phyloP scores from a whole-genome alignment of 2,113 vertebrate genomes.

The Podarcis muralis region DNA sequence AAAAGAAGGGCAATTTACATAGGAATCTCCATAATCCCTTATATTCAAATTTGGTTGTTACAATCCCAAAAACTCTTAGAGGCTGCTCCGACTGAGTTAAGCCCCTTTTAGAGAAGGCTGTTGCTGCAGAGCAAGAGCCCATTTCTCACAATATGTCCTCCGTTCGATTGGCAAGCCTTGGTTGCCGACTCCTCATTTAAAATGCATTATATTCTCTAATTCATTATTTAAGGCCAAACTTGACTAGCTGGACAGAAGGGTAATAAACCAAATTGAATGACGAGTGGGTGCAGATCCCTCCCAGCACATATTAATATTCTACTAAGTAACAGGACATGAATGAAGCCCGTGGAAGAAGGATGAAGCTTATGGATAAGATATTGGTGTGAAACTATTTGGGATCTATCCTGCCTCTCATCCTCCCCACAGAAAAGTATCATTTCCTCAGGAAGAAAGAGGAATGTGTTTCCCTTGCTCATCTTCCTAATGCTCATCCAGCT shows the following conservation, averaged over 20 bases:
- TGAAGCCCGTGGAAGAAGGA: fast-evolving
- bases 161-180: slow-evolving; percentile 1
- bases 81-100: slow-evolving; percentile 58
- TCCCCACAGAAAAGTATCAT: background rate
- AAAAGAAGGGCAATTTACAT: slow-evolving; percentile 63
- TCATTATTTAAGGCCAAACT: slow-evolving; percentile 51
- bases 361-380: slow-evolving; percentile 24
- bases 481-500: background rate
- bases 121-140: slow-evolving; percentile 29
- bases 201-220: slow-evolving; percentile 56
- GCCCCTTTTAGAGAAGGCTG: slow-evolving; percentile 45
- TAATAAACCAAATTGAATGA: slow-evolving; percentile 20
- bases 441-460: background rate
- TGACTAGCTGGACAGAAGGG: slow-evolving; percentile 37
- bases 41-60: slow-evolving; percentile 53
- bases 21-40: slow-evolving; percentile 58
- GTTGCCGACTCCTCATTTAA: slow-evolving; percentile 45
- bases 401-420: slow-evolving; percentile 14
- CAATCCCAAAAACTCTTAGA: slow-evolving; percentile 43
- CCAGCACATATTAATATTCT: slow-evolving; percentile 35
- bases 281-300: slow-evolving; percentile 19
- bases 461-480: background rate
- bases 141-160: slow-evolving; percentile 27
- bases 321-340: slow-evolving; percentile 16
- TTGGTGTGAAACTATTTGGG: slow-evolving; percentile 43